Percentiles rank a stretch among this genome's conserved stretches.
These are phyloP conservation scores for Drosophila hamatofila DNA, from an alignment of 2,888 invertebrate genomes.

Conservation along the genomic window DNA sequence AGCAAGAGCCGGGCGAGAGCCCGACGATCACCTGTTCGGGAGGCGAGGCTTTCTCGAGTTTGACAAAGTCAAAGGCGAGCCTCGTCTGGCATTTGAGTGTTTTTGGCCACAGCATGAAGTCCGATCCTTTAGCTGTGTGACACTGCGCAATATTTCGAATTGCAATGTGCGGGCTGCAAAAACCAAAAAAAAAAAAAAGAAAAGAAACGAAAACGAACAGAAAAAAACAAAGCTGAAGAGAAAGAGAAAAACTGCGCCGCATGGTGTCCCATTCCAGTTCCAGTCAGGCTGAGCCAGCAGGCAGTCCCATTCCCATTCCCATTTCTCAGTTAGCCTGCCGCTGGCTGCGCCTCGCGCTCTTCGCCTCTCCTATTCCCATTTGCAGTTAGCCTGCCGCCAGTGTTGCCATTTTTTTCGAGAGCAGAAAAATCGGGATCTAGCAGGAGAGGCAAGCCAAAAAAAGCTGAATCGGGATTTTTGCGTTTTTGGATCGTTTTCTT, in stretches of 20 bases:
- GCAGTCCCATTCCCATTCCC: conserved; percentile 34
- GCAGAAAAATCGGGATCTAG: too few species aligned
- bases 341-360: neutral
- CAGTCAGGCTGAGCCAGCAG: conserved; percentile 36
- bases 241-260: conserved; percentile 50
- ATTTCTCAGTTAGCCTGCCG: neutral
- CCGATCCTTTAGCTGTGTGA: conserved; percentile 65
- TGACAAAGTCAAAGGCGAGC: conserved; percentile 62
- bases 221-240: conserved; percentile 12
- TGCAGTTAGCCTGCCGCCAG: neutral
- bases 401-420: too few species aligned
- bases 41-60: conserved; percentile 32
- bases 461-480: too few species aligned
- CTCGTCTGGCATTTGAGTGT: conserved; percentile 70
- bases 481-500: too few species aligned
- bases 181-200: conserved; percentile 26
- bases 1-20: conserved; percentile 46
- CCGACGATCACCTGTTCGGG: conserved; percentile 77
- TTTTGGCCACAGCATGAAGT: conserved; percentile 75
- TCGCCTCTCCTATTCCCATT: neutral
- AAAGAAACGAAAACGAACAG: conserved; percentile 12
- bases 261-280: conserved; percentile 63
- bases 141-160: conserved; percentile 77
- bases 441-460: too few species aligned
- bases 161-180: conserved; percentile 70